Evolutionary conservation across 2,888 invertebrate species (phyloP), one percentile per base, ranked within the genome.

Genomic region (Tinea semifulvella): DNA sequence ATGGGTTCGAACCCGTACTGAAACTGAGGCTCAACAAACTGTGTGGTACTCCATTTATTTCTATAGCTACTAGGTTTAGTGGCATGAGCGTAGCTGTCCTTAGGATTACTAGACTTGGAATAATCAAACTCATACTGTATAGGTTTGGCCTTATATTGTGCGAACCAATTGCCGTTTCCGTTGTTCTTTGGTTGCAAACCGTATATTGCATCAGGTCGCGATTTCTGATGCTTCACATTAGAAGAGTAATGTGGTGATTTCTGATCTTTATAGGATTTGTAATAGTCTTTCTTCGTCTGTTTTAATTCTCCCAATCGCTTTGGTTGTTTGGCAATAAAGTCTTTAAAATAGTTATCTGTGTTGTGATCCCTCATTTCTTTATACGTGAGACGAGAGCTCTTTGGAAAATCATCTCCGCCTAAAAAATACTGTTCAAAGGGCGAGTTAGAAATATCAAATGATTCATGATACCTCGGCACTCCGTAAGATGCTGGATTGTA

Each of bases 1-100:
- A 75, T 60, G 7, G 82, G 80, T 49, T 79, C 76, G 54, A 81
- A 81, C 6, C 82, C 82, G 51, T 80, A 81, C 50, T 81, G 79
- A 52, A 73, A 80, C 48, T 74, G 77, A 0, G 82, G 81, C 51
- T 79, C 77, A 27, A 79, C 74, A 46, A 77, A 76, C 47, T 66
- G 66, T 26, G 74, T 74, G n/a, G 16, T 43, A 4, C 17, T 11
- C 27, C 36, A 26, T 53, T 63, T 70, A 45, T 53, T 58, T 46
- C 59, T 68, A 45, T 63, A 67, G 44, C 63, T 63, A 26, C 55
- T 56, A 2, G 71, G 68, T 3, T 61, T 63, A n/a, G 74, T 65
- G 1, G 68, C 68, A 45, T 56, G 63, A 6, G 75, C 70, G 1
- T 65, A 61, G 45, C 49, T 72, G 48, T 76, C 76, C 22, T 60